Percentiles rank a stretch among this genome's conserved stretches.
Evolutionary conservation across 2,113 vertebrate genomes (phyloP).

Genomic region (Dromaius novaehollandiae): DNA sequence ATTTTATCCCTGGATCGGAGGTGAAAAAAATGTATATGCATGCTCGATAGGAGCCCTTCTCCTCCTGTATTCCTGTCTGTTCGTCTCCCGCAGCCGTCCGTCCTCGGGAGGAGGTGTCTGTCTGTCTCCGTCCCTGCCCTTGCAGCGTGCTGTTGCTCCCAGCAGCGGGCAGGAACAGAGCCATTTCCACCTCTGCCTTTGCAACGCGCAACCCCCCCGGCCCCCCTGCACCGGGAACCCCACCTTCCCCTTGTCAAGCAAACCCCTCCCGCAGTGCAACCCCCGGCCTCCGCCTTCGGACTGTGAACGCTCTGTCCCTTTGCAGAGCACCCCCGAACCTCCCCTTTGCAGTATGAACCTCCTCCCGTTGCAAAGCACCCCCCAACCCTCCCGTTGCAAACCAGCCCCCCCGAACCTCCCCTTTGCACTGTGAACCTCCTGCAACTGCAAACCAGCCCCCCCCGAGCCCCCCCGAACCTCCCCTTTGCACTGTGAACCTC

Average conservation of each 20-base stretch:
- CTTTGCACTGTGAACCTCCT: no score
- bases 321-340: no score
- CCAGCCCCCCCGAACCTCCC: no score
- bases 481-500: background rate
- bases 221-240: background rate
- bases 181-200: background rate
- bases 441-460: no score
- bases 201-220: background rate
- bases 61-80: background rate
- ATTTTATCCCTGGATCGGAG: background rate
- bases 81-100: background rate
- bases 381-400: no score
- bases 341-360: no score
- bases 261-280: background rate
- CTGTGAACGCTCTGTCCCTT: background rate
- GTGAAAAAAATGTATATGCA: background rate
- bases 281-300: background rate
- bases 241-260: no score
- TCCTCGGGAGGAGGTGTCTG: background rate
- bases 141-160: background rate
- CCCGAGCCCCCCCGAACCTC: no score
- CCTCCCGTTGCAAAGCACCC: no score
- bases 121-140: background rate
- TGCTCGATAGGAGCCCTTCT: no score
- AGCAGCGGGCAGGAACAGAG: background rate